Evolutionary conservation across 2,888 invertebrate genomes (phyloP).

Genomic region (Biston stratarius): DNA sequence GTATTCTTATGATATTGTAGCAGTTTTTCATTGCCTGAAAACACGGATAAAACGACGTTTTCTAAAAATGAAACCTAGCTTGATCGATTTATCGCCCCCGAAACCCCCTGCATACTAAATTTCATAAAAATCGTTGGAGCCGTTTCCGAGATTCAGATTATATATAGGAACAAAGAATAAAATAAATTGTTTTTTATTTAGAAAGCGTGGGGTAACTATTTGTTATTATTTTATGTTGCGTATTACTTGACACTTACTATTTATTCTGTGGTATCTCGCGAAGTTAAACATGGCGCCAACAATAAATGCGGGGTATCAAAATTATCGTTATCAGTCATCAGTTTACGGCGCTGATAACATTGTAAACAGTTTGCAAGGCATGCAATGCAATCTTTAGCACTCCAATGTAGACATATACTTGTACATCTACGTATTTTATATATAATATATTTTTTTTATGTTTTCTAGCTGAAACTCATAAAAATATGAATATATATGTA

Average conservation of each 20-base stretch:
- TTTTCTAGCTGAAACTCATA: too few species aligned
- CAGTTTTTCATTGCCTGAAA: too few species aligned
- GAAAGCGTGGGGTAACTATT: not conserved
- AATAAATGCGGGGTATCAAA: conserved; percentile 41
- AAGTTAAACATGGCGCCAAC: conserved; percentile 17
- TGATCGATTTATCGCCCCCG: too few species aligned
- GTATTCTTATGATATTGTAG: too few species aligned
- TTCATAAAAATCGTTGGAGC: too few species aligned
- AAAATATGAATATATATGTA: too few species aligned
- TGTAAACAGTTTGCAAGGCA: conserved; percentile 60
- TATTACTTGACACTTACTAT: not conserved
- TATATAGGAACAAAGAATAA: not conserved
- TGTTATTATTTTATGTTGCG: not conserved
- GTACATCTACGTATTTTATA: too few species aligned
- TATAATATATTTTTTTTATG: too few species aligned
- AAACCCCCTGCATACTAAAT: too few species aligned
- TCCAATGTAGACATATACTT: not conserved
- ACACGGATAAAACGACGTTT: too few species aligned
- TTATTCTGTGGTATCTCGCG: not conserved
- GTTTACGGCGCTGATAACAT: conserved; percentile 64
- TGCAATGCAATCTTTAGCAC: conserved; percentile 32
- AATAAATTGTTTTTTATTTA: not conserved
- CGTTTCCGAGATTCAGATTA: too few species aligned
- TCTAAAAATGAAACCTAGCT: too few species aligned
- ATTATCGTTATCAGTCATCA: conserved; percentile 60